Percentiles rank a stretch among this genome's conserved stretches.
phyloP scores from a whole-genome alignment of 2,113 vertebrate species.

The Mustelus asterias region DNA sequence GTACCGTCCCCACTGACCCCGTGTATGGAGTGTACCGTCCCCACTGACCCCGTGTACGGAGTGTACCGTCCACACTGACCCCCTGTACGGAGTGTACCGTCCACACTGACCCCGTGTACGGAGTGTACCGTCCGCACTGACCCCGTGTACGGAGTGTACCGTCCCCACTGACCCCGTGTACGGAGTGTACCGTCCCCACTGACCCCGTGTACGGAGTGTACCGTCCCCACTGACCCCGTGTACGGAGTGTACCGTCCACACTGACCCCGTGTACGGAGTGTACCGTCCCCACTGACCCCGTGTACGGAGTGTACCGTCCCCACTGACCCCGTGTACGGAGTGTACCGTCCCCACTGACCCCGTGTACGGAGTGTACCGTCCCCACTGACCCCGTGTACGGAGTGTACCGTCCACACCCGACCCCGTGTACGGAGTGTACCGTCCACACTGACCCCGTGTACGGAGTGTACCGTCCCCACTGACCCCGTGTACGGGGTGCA shows the following conservation, averaged over 20 bases:
- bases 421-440: too few relatives aligned
- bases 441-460: not conserved
- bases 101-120: not conserved
- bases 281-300: not conserved
- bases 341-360: not conserved
- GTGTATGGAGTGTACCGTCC: not conserved
- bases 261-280: not conserved
- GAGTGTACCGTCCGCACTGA: not conserved
- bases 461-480: not conserved
- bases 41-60: not conserved
- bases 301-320: not conserved
- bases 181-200: not conserved
- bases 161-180: not conserved
- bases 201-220: not conserved
- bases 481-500: not conserved
- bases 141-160: not conserved
- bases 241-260: not conserved
- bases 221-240: not conserved
- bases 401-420: too few relatives aligned
- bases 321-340: not conserved
- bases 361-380: too few relatives aligned
- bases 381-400: too few relatives aligned
- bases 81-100: too few relatives aligned
- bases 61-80: not conserved
- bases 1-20: not conserved